phyloP scores from a whole-genome alignment of 1,140 invertebrate genomes.

The Drosophila ironensis region DNA sequence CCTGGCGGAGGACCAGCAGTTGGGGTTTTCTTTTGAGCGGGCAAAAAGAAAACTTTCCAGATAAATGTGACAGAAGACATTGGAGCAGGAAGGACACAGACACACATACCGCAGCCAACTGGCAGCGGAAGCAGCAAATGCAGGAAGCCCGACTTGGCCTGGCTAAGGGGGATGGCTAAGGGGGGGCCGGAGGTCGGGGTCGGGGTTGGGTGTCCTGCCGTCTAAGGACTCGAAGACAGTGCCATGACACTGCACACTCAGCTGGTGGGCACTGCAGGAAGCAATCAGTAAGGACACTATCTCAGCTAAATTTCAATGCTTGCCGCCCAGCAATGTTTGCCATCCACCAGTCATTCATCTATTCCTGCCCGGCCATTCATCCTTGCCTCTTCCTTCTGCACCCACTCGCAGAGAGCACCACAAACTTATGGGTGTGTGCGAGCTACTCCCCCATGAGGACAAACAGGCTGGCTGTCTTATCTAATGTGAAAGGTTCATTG shows the following conservation, averaged over 20 bases:
- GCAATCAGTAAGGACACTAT: slow-evolving; percentile 80
- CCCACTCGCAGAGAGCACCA: slow-evolving; percentile 29
- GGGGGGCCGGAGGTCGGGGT: slow-evolving; percentile 4
- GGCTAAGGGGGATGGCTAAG: not conserved
- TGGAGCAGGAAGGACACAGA: slow-evolving; percentile 55
- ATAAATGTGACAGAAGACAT: slow-evolving; percentile 77
- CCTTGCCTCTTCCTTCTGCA: slow-evolving; percentile 21
- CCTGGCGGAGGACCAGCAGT: slow-evolving; percentile 30
- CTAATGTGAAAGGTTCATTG: slow-evolving; percentile 81
- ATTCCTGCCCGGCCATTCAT: slow-evolving; percentile 63
- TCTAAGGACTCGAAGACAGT: not conserved
- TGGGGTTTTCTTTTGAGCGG: slow-evolving; percentile 34
- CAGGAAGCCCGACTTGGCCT: slow-evolving; percentile 16
- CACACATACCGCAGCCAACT: slow-evolving; percentile 27
- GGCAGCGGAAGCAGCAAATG: slow-evolving; percentile 31
- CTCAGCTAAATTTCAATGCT: slow-evolving; percentile 75
- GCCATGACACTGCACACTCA: slow-evolving; percentile 6
- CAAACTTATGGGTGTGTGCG: slow-evolving; percentile 13
- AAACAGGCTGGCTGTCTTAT: slow-evolving; percentile 68
- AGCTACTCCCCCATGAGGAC: slow-evolving; percentile 21
- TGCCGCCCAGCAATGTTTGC: slow-evolving; percentile 44
- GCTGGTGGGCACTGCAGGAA: slow-evolving; percentile 57
- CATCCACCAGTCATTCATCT: slow-evolving; percentile 48
- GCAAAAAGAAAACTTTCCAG: slow-evolving; percentile 73
- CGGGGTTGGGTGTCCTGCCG: not conserved